A percentile compares a stretch with the other conserved stretches of the same genome.
phyloP scores from a whole-genome alignment of 2,888 invertebrate species.

The Physocephala rufipes region DNA sequence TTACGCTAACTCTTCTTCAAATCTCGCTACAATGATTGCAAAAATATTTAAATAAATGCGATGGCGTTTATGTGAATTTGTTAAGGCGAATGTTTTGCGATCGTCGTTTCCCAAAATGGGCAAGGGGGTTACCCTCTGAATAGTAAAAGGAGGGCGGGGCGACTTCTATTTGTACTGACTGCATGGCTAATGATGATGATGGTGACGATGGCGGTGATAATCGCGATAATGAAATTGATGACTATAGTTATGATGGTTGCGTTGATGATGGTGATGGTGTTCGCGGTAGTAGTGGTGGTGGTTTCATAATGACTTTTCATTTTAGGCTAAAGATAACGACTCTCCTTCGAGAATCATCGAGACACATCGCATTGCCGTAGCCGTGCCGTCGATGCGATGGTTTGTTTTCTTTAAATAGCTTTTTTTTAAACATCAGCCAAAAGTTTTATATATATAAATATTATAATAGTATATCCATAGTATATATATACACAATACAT shows the following conservation, averaged over 20 bases:
- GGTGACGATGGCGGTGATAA: background rate
- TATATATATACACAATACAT: constrained; percentile 5
- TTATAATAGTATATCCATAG: background rate
- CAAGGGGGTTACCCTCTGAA: background rate
- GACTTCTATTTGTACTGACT: too few species aligned
- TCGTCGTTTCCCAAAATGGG: background rate
- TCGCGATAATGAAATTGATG: too few species aligned
- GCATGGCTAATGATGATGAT: too few species aligned
- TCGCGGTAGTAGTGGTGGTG: background rate
- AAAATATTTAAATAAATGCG: constrained; percentile 26
- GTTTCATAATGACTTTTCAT: constrained; percentile 57
- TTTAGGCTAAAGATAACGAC: constrained; percentile 55
- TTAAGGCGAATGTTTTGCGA: constrained; percentile 15
- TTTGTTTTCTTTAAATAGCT: constrained; percentile 37
- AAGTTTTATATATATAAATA: background rate
- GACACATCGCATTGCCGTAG: constrained; percentile 16
- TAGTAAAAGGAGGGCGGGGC: too few species aligned
- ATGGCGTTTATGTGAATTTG: constrained; percentile 9
- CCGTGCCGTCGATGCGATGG: constrained; percentile 2
- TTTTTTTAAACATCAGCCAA: constrained; percentile 16
- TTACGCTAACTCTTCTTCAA: constrained; percentile 11
- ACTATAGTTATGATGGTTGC: too few species aligned
- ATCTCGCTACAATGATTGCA: constrained; percentile 28
- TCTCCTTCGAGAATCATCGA: constrained; percentile 8
- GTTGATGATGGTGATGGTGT: too few species aligned